phyloP scores from a whole-genome alignment of 2,888 invertebrate genomes.

The Erebia epiphron region DNA sequence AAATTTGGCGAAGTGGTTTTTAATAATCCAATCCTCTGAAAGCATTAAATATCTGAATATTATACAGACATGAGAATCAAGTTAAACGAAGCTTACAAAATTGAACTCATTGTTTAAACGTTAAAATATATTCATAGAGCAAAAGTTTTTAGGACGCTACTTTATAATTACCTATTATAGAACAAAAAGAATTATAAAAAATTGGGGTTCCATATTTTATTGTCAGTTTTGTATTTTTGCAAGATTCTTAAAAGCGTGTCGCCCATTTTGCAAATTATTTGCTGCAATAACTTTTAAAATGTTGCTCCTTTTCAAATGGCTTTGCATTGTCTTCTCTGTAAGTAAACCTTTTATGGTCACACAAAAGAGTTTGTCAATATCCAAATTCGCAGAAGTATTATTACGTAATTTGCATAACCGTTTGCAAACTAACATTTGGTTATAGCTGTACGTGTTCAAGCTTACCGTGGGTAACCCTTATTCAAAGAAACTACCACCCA shows the following conservation, averaged over 20 bases:
- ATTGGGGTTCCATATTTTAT: slow-evolving; percentile 53
- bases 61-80: neutral
- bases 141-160: slow-evolving; percentile 46
- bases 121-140: slow-evolving; percentile 29
- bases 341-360: slow-evolving; percentile 51
- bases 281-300: slow-evolving; percentile 48
- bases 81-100: slow-evolving; percentile 13
- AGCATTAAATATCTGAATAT: too few relatives aligned
- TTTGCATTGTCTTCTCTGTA: slow-evolving; percentile 48
- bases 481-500: neutral
- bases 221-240: slow-evolving; percentile 51
- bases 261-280: slow-evolving; percentile 48
- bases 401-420: slow-evolving; percentile 62
- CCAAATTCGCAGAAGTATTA: slow-evolving; percentile 69
- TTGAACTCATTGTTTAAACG: slow-evolving; percentile 7
- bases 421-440: slow-evolving; percentile 44
- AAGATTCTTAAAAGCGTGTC: slow-evolving; percentile 54
- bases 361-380: slow-evolving; percentile 67
- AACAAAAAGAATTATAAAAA: slow-evolving; percentile 50
- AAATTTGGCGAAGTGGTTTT: too few relatives aligned
- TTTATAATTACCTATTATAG: slow-evolving; percentile 50
- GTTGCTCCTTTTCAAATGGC: slow-evolving; percentile 53
- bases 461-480: neutral
- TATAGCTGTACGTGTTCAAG: neutral
- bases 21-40: too few relatives aligned